Evolutionary conservation across 2,797 vertebrate species (phyloP).

Genomic region (Bryconaethiops microstoma): DNA sequence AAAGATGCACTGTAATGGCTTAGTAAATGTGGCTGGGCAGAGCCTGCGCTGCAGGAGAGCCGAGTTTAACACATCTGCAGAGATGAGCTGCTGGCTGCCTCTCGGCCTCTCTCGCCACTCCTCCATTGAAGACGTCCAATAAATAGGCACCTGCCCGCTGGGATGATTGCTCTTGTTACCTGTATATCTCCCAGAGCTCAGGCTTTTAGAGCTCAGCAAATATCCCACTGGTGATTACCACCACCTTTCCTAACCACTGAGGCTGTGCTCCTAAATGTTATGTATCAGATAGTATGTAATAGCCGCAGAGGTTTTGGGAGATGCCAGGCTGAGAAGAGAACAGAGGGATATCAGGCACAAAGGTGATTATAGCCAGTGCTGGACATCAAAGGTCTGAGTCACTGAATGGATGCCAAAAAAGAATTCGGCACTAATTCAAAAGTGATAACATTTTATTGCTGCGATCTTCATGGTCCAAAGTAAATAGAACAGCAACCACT

Average conservation of each 20-base stretch:
- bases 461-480: background rate
- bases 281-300: slow-evolving; percentile 44
- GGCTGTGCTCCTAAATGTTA: slow-evolving; percentile 30
- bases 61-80: slow-evolving; percentile 36
- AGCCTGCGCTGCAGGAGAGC: slow-evolving; percentile 49
- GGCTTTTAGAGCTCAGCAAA: slow-evolving; percentile 51
- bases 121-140: slow-evolving; percentile 54
- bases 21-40: slow-evolving; percentile 52
- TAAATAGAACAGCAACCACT: background rate
- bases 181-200: slow-evolving; percentile 30
- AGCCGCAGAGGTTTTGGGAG: background rate
- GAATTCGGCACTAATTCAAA: background rate
- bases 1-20: slow-evolving; percentile 51
- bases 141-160: slow-evolving; percentile 54
- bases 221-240: slow-evolving; percentile 42
- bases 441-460: background rate
- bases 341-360: slow-evolving; percentile 5
- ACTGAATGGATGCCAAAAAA: background rate
- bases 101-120: slow-evolving; percentile 32
- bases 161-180: slow-evolving; percentile 55
- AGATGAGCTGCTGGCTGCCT: slow-evolving; percentile 44
- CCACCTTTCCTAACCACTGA: slow-evolving; percentile 30
- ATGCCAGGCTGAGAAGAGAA: background rate
- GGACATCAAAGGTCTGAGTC: background rate
- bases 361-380: background rate